These are phyloP conservation scores for Unio delphinus DNA, from an alignment of 2,888 invertebrate genomes.

Conservation along the genomic window DNA sequence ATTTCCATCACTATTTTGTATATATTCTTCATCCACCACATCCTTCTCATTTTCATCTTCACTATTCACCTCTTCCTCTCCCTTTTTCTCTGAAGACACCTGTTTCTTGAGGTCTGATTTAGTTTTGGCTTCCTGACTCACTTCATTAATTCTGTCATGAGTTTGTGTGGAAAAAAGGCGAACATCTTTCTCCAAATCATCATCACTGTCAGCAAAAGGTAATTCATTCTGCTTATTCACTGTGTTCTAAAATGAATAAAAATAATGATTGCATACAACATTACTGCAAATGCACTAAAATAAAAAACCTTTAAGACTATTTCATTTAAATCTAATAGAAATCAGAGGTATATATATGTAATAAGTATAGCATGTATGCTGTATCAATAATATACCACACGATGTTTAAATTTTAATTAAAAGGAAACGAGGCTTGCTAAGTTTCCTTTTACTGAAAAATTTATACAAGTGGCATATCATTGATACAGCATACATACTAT, in stretches of 20 bases:
- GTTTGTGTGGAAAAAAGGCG: background rate
- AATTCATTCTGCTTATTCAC: slow-evolving; percentile 20
- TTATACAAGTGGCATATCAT: no score
- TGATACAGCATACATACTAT: no score
- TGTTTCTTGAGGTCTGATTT: slow-evolving; percentile 4
- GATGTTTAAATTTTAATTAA: no score
- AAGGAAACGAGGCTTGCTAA: no score
- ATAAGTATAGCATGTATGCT: no score
- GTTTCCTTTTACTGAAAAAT: no score
- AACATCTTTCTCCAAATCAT: slow-evolving; percentile 31
- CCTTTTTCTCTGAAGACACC: slow-evolving; percentile 6
- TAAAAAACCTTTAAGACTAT: no score
- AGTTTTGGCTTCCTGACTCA: background rate
- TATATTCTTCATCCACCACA: slow-evolving; percentile 24
- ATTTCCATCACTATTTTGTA: slow-evolving; percentile 19
- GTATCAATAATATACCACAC: no score
- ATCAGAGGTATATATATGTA: no score
- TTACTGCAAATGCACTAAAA: background rate
- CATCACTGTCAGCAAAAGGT: slow-evolving; percentile 46
- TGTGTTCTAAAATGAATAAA: slow-evolving; percentile 3
- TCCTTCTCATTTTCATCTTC: slow-evolving; percentile 56
- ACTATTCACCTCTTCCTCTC: no score
- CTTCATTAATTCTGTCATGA: background rate
- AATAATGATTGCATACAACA: background rate
- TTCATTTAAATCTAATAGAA: no score